A percentile compares a stretch with the other conserved stretches of the same genome.
Conservation (phyloP, 2,797 vertebrate species). For the Gadopsis marmoratus region DNA sequence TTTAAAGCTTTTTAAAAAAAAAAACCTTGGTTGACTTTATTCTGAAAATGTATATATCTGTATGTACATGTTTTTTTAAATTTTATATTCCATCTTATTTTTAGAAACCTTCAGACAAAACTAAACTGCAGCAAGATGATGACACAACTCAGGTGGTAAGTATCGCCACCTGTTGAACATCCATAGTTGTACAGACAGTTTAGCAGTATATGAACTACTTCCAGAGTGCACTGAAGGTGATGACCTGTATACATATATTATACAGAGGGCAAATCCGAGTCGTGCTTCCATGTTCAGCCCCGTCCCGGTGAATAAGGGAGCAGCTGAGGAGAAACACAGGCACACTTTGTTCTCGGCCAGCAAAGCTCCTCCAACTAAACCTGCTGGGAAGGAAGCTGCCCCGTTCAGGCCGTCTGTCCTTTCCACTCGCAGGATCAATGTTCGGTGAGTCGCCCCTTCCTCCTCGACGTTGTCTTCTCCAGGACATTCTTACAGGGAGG, state of each 20-base stretch:
- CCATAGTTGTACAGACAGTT: not conserved
- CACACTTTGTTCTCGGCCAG: slow-evolving; percentile 66
- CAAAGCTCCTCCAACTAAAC: slow-evolving; percentile 64
- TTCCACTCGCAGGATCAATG: slow-evolving; percentile 91
- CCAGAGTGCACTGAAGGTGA: not conserved
- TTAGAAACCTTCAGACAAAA: slow-evolving; percentile 77
- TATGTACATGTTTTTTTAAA: no score
- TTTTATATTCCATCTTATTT: slow-evolving; percentile 15
- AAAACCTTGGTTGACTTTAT: not conserved
- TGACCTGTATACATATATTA: not conserved
- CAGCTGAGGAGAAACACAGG: slow-evolving; percentile 54
- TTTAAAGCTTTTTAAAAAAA: not conserved
- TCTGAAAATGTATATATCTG: not conserved
- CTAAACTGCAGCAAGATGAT: slow-evolving; percentile 55
- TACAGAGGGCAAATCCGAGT: slow-evolving; percentile 72
- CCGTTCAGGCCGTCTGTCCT: slow-evolving; percentile 83
- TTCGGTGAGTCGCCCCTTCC: slow-evolving; percentile 85
- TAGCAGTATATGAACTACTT: fast-evolving
- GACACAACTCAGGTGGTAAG: slow-evolving; percentile 67
- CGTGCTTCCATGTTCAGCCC: slow-evolving; percentile 86
- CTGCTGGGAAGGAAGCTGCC: slow-evolving; percentile 69
- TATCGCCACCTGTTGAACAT: not conserved
- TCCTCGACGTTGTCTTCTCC: not conserved
- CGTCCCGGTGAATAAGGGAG: slow-evolving; percentile 54
- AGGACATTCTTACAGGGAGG: no score